phyloP scores from a whole-genome alignment of 2,888 invertebrate species.

The Phortica okadai region DNA sequence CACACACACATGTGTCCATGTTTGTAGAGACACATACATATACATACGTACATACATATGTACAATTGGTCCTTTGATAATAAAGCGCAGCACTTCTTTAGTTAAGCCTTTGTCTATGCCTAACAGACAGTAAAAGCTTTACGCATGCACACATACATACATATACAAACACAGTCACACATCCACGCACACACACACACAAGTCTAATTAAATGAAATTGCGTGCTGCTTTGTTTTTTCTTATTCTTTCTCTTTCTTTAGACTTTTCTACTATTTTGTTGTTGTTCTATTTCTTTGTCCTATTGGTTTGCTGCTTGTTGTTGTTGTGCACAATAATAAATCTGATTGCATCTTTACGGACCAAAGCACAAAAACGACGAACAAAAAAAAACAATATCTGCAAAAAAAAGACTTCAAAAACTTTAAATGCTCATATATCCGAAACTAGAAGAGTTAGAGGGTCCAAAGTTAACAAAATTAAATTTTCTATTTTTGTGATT shows the following conservation, averaged over 20 bases:
- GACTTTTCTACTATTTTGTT: too few relatives aligned
- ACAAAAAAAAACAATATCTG: not conserved
- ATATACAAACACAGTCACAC: not conserved
- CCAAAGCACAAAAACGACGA: not conserved
- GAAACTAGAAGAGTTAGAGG: too few relatives aligned
- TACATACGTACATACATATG: not conserved
- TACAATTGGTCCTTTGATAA: not conserved
- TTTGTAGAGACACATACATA: not conserved
- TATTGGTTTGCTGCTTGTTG: not conserved
- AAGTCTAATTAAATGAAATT: slow-evolving; percentile 18
- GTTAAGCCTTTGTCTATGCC: not conserved
- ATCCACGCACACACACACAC: too few relatives aligned
- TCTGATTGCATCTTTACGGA: slow-evolving; percentile 1
- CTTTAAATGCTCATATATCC: too few relatives aligned
- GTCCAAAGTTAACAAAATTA: too few relatives aligned
- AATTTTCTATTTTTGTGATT: too few relatives aligned
- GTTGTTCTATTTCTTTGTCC: too few relatives aligned
- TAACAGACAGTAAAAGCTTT: not conserved
- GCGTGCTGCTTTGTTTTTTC: not conserved
- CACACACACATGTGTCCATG: not conserved
- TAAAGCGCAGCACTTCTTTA: too few relatives aligned
- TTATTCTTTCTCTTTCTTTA: too few relatives aligned
- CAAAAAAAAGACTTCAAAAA: not conserved
- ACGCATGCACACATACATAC: not conserved
- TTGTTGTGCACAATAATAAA: not conserved